A percentile compares a stretch with the other conserved stretches of the same genome.
phyloP scores from a whole-genome alignment of 1,140 invertebrate genomes.

The Macrocentrus cingulum region DNA sequence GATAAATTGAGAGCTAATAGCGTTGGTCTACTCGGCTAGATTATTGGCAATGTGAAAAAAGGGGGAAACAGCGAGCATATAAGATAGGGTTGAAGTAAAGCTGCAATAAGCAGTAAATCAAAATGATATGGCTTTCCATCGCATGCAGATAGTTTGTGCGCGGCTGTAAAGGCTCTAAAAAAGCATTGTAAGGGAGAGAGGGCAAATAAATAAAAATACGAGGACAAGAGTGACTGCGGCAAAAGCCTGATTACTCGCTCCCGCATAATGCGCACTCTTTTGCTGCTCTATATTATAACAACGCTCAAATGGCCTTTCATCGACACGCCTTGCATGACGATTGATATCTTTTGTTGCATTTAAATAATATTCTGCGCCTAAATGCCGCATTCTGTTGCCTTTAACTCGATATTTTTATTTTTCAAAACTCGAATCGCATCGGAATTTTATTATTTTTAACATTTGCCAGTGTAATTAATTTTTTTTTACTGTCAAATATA shows the following conservation, averaged over 20 bases:
- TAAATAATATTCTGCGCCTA: conserved; percentile 22
- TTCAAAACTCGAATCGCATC: background rate
- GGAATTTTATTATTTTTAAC: too few species aligned
- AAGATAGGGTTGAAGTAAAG: conserved; percentile 8
- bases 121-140: conserved; percentile 39
- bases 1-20: background rate
- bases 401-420: background rate
- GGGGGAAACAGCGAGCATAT: background rate
- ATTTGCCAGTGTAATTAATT: too few species aligned
- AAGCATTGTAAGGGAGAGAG: background rate
- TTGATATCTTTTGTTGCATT: conserved; percentile 20
- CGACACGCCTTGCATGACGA: conserved; percentile 23
- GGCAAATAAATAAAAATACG: conserved; percentile 16
- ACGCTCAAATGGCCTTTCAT: conserved; percentile 19
- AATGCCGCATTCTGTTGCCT: conserved; percentile 12
- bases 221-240: conserved; percentile 22
- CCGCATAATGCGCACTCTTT: conserved; percentile 6
- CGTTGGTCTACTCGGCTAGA: background rate
- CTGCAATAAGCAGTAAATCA: conserved; percentile 51
- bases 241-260: conserved; percentile 11
- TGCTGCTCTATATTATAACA: conserved; percentile 16
- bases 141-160: conserved; percentile 37
- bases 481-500: too few species aligned
- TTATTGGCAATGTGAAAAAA: background rate
- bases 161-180: background rate